Conservation (phyloP, 2,888 invertebrate species). For the Heliconius charithonia region DNA sequence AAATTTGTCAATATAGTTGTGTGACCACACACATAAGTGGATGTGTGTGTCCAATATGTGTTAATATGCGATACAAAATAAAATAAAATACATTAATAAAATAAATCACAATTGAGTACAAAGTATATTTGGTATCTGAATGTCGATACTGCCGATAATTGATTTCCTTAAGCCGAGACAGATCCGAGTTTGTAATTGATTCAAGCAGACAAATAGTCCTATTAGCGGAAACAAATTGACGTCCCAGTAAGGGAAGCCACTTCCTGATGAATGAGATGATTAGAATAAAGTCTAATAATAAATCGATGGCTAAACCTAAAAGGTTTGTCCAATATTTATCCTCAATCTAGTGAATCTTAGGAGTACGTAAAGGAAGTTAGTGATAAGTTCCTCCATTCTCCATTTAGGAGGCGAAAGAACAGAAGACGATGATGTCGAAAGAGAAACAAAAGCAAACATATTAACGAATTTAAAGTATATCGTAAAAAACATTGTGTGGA, state of each 20-base stretch:
- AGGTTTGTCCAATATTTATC: not conserved
- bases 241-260: constrained; percentile 13
- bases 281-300: constrained; percentile 8
- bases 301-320: not conserved
- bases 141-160: constrained; percentile 30
- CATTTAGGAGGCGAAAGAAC: too few relatives aligned
- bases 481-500: accelerated
- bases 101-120: not conserved
- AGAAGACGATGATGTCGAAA: too few relatives aligned
- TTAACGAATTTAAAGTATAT: too few relatives aligned
- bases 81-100: not conserved
- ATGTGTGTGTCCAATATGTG: too few relatives aligned
- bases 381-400: too few relatives aligned
- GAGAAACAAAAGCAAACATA: too few relatives aligned
- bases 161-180: constrained; percentile 23
- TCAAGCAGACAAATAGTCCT: constrained; percentile 30
- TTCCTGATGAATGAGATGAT: constrained; percentile 18
- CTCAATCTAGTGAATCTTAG: not conserved
- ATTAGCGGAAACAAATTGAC: constrained; percentile 34
- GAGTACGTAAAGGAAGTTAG: too few relatives aligned
- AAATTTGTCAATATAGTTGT: too few relatives aligned
- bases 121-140: constrained; percentile 23
- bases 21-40: too few relatives aligned
- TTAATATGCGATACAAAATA: too few relatives aligned
- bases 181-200: constrained; percentile 35